These are phyloP conservation scores for Thalassoma bifasciatum DNA, from an alignment of 2,113 vertebrate species.

Conservation along the genomic window DNA sequence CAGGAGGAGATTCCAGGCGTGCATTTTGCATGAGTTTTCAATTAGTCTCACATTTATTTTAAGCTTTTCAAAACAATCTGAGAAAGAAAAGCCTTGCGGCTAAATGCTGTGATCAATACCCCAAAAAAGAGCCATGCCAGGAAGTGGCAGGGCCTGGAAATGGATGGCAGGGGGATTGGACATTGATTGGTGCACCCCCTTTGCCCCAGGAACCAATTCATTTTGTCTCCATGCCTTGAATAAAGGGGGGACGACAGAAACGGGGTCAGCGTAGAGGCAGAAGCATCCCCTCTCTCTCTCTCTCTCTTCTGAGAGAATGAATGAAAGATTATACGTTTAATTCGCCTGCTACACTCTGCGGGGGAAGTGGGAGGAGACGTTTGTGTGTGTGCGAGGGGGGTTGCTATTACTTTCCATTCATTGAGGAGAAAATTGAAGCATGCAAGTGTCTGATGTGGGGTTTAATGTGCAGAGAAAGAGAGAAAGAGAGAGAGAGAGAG, in stretches of 20 bases:
- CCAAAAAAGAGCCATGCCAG: constrained; percentile 45
- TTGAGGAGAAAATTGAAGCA: constrained; percentile 67
- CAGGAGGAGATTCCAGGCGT: constrained; percentile 2
- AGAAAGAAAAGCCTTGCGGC: constrained; percentile 44
- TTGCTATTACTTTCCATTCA: constrained; percentile 75
- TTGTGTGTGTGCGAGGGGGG: constrained; percentile 15
- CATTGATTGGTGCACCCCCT: constrained; percentile 62
- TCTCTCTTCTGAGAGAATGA: constrained; percentile 24
- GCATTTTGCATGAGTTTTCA: constrained; percentile 36
- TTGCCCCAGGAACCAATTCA: constrained; percentile 69
- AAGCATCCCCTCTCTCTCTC: constrained; percentile 32
- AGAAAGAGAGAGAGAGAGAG: constrained; percentile 30
- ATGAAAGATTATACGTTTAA: constrained; percentile 63
- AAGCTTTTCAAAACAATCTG: constrained; percentile 30
- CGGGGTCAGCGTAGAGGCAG: constrained; percentile 49
- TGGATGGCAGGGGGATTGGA: constrained; percentile 49
- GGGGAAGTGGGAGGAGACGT: constrained; percentile 19
- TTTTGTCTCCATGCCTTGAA: constrained; percentile 57
- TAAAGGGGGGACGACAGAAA: constrained; percentile 33
- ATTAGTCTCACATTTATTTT: constrained; percentile 30
- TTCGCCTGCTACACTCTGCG: constrained; percentile 33
- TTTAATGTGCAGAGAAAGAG: constrained; percentile 53
- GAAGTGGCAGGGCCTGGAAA: constrained; percentile 64
- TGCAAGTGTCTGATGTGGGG: constrained; percentile 67
- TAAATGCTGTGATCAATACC: constrained; percentile 62